Conservation (phyloP, 1,140 invertebrate species). For the Drosophila lowei region DNA sequence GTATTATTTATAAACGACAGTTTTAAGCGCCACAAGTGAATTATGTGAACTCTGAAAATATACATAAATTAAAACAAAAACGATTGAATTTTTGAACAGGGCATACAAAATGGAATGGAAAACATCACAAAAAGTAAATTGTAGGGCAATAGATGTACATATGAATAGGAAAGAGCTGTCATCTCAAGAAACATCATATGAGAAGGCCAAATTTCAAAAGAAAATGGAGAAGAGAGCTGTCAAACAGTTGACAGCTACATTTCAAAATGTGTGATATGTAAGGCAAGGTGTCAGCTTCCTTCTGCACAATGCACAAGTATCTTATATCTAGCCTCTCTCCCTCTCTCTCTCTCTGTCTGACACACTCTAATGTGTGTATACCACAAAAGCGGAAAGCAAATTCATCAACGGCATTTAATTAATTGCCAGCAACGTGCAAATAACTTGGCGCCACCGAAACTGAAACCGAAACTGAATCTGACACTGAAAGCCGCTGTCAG, state of each 20-base stretch:
- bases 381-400: conserved; percentile 37
- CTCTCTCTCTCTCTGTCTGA: neutral
- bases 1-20: conserved; percentile 43
- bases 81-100: conserved; percentile 4
- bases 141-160: no score
- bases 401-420: conserved; percentile 57
- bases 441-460: conserved; percentile 36
- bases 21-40: conserved; percentile 10
- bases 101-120: conserved; percentile 31
- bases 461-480: conserved; percentile 37
- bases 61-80: conserved; percentile 10
- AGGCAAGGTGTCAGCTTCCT: conserved; percentile 13
- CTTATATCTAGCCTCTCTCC: neutral
- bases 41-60: conserved; percentile 13
- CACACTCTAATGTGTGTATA: conserved; percentile 8
- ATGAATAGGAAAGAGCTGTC: no score
- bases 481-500: conserved; percentile 42
- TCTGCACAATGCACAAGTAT: neutral
- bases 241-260: conserved; percentile 6
- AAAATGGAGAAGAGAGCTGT: neutral
- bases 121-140: neutral
- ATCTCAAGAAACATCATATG: no score
- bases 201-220: no score
- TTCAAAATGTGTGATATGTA: conserved; percentile 13
- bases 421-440: conserved; percentile 48